phyloP scores from a whole-genome alignment of 2,888 invertebrate species.

The Macrosoma leucophasiata region DNA sequence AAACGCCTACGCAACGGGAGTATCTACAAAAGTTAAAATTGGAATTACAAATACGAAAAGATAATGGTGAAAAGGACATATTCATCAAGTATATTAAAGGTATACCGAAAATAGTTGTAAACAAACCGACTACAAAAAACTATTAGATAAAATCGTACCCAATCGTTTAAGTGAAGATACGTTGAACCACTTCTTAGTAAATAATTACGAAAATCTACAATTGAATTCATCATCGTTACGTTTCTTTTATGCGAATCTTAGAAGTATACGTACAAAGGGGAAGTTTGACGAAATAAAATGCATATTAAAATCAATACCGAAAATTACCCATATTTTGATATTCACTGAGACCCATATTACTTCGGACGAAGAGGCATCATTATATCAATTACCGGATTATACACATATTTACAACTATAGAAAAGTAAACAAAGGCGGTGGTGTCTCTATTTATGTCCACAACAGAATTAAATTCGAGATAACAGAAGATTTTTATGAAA shows the following conservation, averaged over 20 bases:
- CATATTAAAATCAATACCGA: slow-evolving; percentile 14
- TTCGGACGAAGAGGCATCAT: slow-evolving; percentile 15
- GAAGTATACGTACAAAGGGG: slow-evolving; percentile 24
- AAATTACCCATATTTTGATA: slow-evolving; percentile 13
- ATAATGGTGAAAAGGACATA: slow-evolving; percentile 12
- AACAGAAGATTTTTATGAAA: slow-evolving; percentile 3
- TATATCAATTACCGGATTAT: slow-evolving; percentile 11
- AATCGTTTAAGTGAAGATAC: no score
- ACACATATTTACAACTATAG: slow-evolving; percentile 12
- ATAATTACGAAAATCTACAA: slow-evolving; percentile 22
- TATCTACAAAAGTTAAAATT: slow-evolving; percentile 11
- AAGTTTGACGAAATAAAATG: slow-evolving; percentile 27
- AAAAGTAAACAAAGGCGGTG: slow-evolving; percentile 1
- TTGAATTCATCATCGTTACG: slow-evolving; percentile 16
- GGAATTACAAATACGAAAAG: slow-evolving; percentile 11
- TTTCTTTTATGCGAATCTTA: slow-evolving; percentile 27
- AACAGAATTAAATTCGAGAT: slow-evolving; percentile 16
- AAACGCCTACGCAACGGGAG: slow-evolving; percentile 16
- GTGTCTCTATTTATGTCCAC: slow-evolving; percentile 23
- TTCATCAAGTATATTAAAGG: slow-evolving; percentile 16
- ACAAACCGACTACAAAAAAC: slow-evolving; percentile 5
- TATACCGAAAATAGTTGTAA: slow-evolving; percentile 6
- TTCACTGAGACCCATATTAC: slow-evolving; percentile 25
- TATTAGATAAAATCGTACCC: no score
- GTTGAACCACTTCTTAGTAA: slow-evolving; percentile 12